Evolutionary conservation across 1,140 invertebrate species (phyloP).

Genomic region (Listronotus bonariensis): DNA sequence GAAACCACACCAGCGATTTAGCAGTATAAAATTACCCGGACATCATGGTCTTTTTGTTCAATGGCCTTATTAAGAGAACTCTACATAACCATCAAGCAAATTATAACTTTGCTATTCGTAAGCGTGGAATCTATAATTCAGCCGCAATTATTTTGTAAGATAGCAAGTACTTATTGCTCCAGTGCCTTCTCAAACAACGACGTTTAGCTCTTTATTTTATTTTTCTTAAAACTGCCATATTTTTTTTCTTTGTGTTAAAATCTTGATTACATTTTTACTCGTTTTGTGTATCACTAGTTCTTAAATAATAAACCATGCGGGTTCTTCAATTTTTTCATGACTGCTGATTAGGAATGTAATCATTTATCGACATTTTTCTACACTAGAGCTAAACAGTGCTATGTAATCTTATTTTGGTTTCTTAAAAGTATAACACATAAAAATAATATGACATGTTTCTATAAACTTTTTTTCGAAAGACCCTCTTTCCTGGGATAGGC

Average conservation of each 20-base stretch:
- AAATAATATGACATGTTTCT: too few relatives aligned
- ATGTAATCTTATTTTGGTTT: too few relatives aligned
- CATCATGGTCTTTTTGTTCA: constrained; percentile 13
- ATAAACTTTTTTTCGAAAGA: too few relatives aligned
- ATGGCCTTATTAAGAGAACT: constrained; percentile 21
- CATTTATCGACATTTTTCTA: too few relatives aligned
- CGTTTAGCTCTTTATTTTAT: constrained; percentile 14
- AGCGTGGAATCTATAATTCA: constrained; percentile 25
- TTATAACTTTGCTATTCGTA: constrained; percentile 18
- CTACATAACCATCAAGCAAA: constrained; percentile 16
- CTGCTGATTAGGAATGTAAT: too few relatives aligned
- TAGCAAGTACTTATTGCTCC: constrained; percentile 12
- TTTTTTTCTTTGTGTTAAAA: neutral
- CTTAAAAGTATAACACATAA: too few relatives aligned
- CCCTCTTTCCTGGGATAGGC: too few relatives aligned
- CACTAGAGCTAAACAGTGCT: too few relatives aligned
- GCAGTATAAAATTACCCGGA: constrained; percentile 14
- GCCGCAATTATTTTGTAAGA: constrained; percentile 14
- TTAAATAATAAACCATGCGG: too few relatives aligned
- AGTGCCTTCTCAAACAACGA: constrained; percentile 16
- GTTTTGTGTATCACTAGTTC: too few relatives aligned
- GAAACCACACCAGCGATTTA: constrained; percentile 11
- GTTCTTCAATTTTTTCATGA: too few relatives aligned
- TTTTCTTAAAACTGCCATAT: neutral
- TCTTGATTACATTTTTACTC: too few relatives aligned